Evolutionary conservation across 2,888 invertebrate species (phyloP).

Genomic region (Rutpela maculata): DNA sequence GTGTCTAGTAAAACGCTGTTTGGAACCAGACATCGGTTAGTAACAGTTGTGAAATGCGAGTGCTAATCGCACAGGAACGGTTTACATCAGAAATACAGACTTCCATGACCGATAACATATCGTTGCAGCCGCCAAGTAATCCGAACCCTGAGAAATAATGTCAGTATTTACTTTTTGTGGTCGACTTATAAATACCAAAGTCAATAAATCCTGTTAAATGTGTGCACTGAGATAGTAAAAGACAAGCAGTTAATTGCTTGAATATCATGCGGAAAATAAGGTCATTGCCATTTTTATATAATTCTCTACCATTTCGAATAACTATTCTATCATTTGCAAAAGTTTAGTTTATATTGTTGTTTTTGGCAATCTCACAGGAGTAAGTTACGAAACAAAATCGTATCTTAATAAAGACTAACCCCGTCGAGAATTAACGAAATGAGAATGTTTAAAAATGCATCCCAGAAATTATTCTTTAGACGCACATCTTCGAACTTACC

Average conservation of each 20-base stretch:
- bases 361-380: too few species aligned
- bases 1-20: too few species aligned
- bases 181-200: slow-evolving; percentile 24
- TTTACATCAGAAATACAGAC: slow-evolving; percentile 47
- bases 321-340: too few species aligned
- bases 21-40: slow-evolving; percentile 18
- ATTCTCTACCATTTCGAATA: too few species aligned
- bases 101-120: slow-evolving; percentile 52
- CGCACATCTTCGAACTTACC: too few species aligned
- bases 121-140: slow-evolving; percentile 32
- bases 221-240: background rate
- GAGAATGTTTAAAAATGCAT: too few species aligned
- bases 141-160: slow-evolving; percentile 39
- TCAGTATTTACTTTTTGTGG: slow-evolving; percentile 29
- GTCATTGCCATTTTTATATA: background rate
- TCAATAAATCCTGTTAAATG: slow-evolving; percentile 1
- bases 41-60: slow-evolving; percentile 32
- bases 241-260: background rate
- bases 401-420: too few species aligned
- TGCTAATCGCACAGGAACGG: slow-evolving; percentile 16
- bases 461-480: too few species aligned
- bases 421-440: too few species aligned
- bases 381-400: too few species aligned
- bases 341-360: too few species aligned
- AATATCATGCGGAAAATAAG: background rate